phyloP scores from a whole-genome alignment of 1,140 invertebrate species.

The Lanistes nyassanus region DNA sequence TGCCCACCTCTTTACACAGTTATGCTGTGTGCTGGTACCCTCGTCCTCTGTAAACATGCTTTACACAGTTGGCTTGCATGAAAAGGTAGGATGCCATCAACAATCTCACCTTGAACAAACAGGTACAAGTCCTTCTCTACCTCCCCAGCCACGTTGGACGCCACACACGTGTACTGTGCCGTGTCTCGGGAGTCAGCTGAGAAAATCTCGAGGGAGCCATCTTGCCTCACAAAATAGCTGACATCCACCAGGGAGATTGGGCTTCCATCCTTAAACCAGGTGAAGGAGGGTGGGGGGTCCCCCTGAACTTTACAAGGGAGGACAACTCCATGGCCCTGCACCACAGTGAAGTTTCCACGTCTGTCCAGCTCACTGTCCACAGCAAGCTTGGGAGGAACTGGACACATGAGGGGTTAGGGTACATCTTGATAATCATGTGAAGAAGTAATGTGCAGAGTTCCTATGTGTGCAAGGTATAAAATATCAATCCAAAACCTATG shows the following conservation, averaged over 20 bases:
- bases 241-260: slow-evolving; percentile 62
- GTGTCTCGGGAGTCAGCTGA: slow-evolving; percentile 61
- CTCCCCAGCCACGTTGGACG: slow-evolving; percentile 67
- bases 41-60: no score
- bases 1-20: no score
- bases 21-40: no score
- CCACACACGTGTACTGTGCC: slow-evolving; percentile 69
- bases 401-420: slow-evolving; percentile 27
- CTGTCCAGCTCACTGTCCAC: slow-evolving; percentile 71
- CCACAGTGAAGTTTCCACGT: slow-evolving; percentile 72
- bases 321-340: slow-evolving; percentile 56
- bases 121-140: slow-evolving; percentile 63
- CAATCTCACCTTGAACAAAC: slow-evolving; percentile 57
- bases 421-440: no score
- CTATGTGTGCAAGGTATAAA: no score
- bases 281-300: slow-evolving; percentile 61
- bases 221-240: slow-evolving; percentile 59
- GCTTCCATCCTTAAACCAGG: slow-evolving; percentile 63
- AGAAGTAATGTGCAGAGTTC: no score
- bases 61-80: no score
- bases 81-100: background rate
- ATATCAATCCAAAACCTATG: no score
- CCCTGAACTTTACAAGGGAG: slow-evolving; percentile 66
- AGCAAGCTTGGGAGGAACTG: slow-evolving; percentile 69
- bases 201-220: slow-evolving; percentile 67